A percentile compares a stretch with the other conserved stretches of the same genome.
These are phyloP conservation scores for Lutra lutra DNA, from an alignment of 2,797 vertebrate species.

Conservation along the genomic window DNA sequence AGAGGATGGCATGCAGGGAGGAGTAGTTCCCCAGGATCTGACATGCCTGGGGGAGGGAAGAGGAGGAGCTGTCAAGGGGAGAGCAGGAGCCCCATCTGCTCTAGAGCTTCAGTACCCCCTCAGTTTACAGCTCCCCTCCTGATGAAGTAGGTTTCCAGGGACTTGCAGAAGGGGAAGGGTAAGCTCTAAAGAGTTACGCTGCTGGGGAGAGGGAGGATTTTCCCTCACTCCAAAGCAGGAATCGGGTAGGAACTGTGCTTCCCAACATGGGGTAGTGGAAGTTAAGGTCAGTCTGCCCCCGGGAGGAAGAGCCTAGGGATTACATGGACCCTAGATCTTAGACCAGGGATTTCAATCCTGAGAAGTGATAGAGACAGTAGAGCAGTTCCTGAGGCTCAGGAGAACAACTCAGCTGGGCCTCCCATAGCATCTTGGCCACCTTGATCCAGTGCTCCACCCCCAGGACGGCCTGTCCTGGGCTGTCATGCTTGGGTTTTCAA, in stretches of 20 bases:
- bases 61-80: fast-evolving
- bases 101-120: not conserved
- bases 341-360: too few species aligned
- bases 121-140: not conserved
- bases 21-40: constrained; percentile 92
- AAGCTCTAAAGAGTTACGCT: too few species aligned
- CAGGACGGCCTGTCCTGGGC: not conserved
- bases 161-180: not conserved
- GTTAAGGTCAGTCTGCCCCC: not conserved
- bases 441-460: too few species aligned
- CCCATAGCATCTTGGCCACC: too few species aligned
- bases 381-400: not conserved
- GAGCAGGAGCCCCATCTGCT: fast-evolving
- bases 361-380: not conserved
- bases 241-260: too few species aligned
- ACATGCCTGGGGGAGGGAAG: constrained; percentile 87
- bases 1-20: constrained; percentile 90
- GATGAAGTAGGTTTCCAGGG: not conserved
- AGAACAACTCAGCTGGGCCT: not conserved
- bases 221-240: not conserved
- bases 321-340: not conserved
- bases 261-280: fast-evolving
- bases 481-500: not conserved
- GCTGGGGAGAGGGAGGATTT: not conserved
- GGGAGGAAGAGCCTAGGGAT: not conserved